Base-by-base conservation (phyloP, 2,888 invertebrate genomes). In the Meliscaeva auricollis region DNA sequence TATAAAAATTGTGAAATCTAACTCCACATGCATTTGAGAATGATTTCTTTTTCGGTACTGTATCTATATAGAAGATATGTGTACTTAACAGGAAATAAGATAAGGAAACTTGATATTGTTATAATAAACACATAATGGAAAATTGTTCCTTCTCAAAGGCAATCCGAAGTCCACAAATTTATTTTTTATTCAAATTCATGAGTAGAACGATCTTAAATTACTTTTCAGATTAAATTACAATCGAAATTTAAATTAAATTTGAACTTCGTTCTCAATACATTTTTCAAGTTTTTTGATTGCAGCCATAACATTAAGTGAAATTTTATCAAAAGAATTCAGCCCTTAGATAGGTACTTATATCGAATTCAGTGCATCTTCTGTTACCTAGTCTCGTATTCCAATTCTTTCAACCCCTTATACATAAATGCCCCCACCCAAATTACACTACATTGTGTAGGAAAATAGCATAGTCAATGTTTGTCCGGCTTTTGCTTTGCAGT, bases 401-500 rank as follows among this genome's bases (percentile, higher is more conserved):
- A 38, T 54, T 75, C 66, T 50, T 50, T 17, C 44, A 74, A 52
- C 41, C 35, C 60, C 41, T 13, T 11, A 11, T n/a, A 3, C 15
- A 11, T 32, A 35, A 17, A 20, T 13, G 0, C 11, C n/a, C 13
- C 4, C 22, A 38, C 58, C 58, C 58, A 58, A 56, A 56, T 35
- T 20, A 17, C 15, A 1, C 20, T 20, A 17, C 20, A 20, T 15
- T 35, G 8, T 38, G 20, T 1, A 35, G 35, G 54, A n/a, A 56
- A 35, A 22, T 60, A 2, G 26, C 15, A 41, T 48, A 50, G 22
- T 26, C 48, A 52, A 22, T 64, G 17, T 17, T 46, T 41, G 58
- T 52, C 44, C 50, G 46, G 62, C 46, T 70, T 76, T 69, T 74
- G 60, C 52, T 46, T 64, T 80, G 58, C 56, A 72, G 80, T 68